Conservation (phyloP, 2,113 vertebrate species). For the Enhydra lutris region DNA sequence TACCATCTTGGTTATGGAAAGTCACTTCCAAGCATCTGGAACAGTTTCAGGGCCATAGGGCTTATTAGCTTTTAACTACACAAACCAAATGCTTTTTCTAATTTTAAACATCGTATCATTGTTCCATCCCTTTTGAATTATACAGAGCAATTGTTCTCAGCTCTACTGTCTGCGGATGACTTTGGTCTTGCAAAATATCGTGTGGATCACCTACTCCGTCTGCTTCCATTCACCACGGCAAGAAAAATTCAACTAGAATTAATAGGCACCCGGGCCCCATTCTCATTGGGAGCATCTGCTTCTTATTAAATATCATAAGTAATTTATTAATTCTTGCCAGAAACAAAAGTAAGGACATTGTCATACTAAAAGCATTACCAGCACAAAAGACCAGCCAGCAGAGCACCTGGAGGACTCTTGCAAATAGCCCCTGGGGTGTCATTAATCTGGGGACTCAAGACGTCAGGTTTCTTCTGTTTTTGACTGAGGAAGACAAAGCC, state of each 20-base stretch:
- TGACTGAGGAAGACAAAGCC: conserved; percentile 5
- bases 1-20: neutral
- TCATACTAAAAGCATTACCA: conserved; percentile 66
- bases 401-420: conserved; percentile 64
- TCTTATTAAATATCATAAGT: conserved; percentile 70
- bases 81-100: conserved; percentile 69
- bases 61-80: conserved; percentile 64
- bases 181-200: conserved; percentile 59
- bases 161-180: conserved; percentile 54
- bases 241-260: conserved; percentile 70
- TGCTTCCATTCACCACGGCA: conserved; percentile 66
- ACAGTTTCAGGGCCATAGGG: conserved; percentile 27
- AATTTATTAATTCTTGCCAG: conserved; percentile 72
- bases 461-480: conserved; percentile 56
- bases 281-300: conserved; percentile 53
- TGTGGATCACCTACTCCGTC: conserved; percentile 66
- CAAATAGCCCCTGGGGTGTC: conserved; percentile 22
- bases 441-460: conserved; percentile 47
- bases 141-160: conserved; percentile 70
- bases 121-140: conserved; percentile 67
- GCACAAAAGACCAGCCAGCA: conserved; percentile 51
- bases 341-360: conserved; percentile 73
- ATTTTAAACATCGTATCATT: conserved; percentile 70
- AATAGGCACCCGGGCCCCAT: conserved; percentile 57
- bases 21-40: conserved; percentile 46